Conservation (phyloP, 2,113 vertebrate species). For the Mesoclemmys tuberculata region DNA sequence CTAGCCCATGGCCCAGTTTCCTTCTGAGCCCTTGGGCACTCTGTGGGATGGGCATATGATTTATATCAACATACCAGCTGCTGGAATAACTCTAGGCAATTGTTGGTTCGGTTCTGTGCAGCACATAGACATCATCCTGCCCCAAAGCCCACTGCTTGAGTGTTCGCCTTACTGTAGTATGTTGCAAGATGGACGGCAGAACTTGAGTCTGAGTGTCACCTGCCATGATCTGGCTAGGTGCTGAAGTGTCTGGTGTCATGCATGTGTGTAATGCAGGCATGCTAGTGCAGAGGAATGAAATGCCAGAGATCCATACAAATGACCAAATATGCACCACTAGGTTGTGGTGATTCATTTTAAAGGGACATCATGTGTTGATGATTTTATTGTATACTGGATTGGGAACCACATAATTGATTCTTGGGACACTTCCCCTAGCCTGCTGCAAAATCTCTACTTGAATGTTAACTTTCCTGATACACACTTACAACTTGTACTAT, state of each 20-base stretch:
- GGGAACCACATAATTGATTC: rapidly evolving
- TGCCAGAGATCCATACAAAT: neutral
- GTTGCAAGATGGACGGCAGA: rapidly evolving
- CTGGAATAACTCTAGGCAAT: neutral
- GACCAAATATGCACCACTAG: neutral
- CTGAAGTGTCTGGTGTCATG: rapidly evolving
- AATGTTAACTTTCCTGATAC: neutral
- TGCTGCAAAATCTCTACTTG: neutral
- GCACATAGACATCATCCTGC: neutral
- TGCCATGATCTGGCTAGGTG: neutral
- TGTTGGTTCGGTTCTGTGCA: neutral
- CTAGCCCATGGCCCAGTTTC: constrained; percentile 3
- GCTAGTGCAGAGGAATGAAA: neutral
- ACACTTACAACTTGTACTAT: rapidly evolving
- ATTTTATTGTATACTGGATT: neutral
- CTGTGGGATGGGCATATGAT: neutral
- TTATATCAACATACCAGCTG: neutral
- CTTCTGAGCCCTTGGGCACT: neutral
- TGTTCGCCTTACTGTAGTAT: neutral
- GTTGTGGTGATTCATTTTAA: neutral
- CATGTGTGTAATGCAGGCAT: neutral
- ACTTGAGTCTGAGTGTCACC: neutral
- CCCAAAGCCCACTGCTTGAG: rapidly evolving
- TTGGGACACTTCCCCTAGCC: neutral
- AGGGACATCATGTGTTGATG: rapidly evolving